These are phyloP conservation scores for Mola mola DNA, from an alignment of 2,113 vertebrate genomes.

Conservation along the genomic window DNA sequence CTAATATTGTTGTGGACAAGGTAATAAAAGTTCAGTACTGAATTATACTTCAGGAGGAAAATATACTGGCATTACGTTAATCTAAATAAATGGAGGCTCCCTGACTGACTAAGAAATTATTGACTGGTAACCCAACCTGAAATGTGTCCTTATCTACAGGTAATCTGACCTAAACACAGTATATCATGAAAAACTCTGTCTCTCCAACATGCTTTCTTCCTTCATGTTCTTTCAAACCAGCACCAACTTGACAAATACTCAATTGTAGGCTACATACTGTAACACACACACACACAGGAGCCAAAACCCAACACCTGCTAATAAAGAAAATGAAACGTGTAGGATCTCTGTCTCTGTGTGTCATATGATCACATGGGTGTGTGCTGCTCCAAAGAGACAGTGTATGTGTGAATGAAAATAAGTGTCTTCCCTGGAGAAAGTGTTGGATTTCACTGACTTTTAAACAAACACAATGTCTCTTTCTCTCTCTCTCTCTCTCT, in stretches of 20 bases:
- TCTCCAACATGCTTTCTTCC: not conserved
- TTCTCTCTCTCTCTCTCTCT: slow-evolving; percentile 11
- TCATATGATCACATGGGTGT: slow-evolving; percentile 76
- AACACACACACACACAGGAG: slow-evolving; percentile 10
- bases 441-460: slow-evolving; percentile 75
- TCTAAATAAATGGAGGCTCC: slow-evolving; percentile 19
- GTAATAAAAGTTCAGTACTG: not conserved
- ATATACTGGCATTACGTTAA: not conserved
- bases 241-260: slow-evolving; percentile 15
- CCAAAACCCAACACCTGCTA: slow-evolving; percentile 24
- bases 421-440: slow-evolving; percentile 64
- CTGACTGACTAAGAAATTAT: slow-evolving; percentile 1
- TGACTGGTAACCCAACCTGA: slow-evolving; percentile 22
- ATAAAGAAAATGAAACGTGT: slow-evolving; percentile 25
- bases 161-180: slow-evolving; percentile 21
- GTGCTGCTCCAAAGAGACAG: slow-evolving; percentile 64
- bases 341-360: slow-evolving; percentile 41
- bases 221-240: slow-evolving; percentile 4
- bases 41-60: not conserved
- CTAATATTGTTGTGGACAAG: too few species aligned
- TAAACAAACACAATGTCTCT: slow-evolving; percentile 43
- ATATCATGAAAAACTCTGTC: slow-evolving; percentile 7
- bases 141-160: slow-evolving; percentile 21
- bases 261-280: slow-evolving; percentile 14
- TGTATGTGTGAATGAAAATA: slow-evolving; percentile 64